phyloP scores from a whole-genome alignment of 2,113 vertebrate genomes.

The Serilophus lunatus region DNA sequence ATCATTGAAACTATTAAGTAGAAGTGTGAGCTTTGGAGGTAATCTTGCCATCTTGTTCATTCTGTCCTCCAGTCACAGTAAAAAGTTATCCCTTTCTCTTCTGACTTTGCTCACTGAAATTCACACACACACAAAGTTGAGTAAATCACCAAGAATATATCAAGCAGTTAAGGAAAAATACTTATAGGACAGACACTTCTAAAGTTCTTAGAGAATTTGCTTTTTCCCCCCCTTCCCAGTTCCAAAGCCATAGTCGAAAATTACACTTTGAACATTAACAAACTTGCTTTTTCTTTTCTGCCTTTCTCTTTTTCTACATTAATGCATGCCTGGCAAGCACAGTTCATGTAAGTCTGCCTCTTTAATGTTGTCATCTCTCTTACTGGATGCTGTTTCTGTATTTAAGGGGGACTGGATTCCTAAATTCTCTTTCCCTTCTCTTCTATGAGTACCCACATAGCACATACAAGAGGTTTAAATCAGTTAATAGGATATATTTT shows the following conservation, averaged over 20 bases:
- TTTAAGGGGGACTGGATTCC: neutral
- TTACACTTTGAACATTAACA: neutral
- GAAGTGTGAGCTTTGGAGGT: neutral
- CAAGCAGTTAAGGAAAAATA: neutral
- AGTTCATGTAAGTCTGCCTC: neutral
- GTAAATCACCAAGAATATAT: neutral
- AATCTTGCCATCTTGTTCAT: neutral
- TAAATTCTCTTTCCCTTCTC: neutral
- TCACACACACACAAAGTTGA: neutral
- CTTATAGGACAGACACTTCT: neutral
- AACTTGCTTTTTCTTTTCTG: neutral
- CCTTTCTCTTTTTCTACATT: neutral
- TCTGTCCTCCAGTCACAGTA: neutral
- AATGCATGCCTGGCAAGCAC: neutral
- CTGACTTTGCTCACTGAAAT: neutral
- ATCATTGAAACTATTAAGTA: neutral
- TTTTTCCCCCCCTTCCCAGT: neutral
- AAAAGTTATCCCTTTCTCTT: neutral
- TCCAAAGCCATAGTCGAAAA: neutral
- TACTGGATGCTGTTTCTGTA: neutral
- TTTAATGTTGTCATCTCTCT: neutral
- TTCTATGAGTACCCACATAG: neutral
- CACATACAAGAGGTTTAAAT: neutral
- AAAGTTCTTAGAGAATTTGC: neutral
- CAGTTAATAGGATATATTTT: conserved; percentile 5